These are phyloP conservation scores for Loris lydekkerianus DNA, from an alignment of 2,797 vertebrate species.

Conservation along the genomic window DNA sequence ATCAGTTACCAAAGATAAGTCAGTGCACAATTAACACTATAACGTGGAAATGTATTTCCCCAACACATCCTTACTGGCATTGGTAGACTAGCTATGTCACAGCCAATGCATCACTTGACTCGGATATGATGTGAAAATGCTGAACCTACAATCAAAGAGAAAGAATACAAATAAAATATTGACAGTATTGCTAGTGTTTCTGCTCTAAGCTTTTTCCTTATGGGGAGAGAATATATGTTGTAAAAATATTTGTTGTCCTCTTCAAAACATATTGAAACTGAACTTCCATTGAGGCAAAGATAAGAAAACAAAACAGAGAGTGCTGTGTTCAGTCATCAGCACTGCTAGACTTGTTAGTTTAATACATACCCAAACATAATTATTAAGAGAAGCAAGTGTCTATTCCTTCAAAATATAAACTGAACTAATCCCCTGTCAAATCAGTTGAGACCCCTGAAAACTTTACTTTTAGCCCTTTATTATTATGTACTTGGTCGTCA, in stretches of 20 bases:
- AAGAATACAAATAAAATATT: constrained; percentile 39
- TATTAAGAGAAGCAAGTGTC: constrained; percentile 3
- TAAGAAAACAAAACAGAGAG: not conserved
- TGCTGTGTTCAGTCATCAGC: not conserved
- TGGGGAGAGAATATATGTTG: not conserved
- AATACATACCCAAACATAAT: constrained; percentile 53
- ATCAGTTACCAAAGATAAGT: not conserved
- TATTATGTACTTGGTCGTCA: not conserved
- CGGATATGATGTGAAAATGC: not conserved
- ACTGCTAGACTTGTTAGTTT: constrained; percentile 14
- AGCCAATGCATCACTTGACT: not conserved
- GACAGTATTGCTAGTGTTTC: not conserved
- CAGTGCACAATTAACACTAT: not conserved
- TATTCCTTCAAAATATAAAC: constrained; percentile 41
- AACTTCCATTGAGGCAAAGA: not conserved
- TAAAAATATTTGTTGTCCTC: not conserved
- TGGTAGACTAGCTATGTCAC: not conserved
- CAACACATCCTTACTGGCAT: not conserved
- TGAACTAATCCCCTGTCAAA: constrained; percentile 19
- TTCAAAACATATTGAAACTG: not conserved
- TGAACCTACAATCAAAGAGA: not conserved
- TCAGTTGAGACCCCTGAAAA: not conserved
- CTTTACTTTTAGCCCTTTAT: not conserved
- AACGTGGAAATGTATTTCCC: not conserved
- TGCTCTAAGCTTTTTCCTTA: not conserved